A percentile compares a stretch with the other conserved stretches of the same genome.
phyloP scores from a whole-genome alignment of 1,140 invertebrate species.

The Drosophila kohkoa region DNA sequence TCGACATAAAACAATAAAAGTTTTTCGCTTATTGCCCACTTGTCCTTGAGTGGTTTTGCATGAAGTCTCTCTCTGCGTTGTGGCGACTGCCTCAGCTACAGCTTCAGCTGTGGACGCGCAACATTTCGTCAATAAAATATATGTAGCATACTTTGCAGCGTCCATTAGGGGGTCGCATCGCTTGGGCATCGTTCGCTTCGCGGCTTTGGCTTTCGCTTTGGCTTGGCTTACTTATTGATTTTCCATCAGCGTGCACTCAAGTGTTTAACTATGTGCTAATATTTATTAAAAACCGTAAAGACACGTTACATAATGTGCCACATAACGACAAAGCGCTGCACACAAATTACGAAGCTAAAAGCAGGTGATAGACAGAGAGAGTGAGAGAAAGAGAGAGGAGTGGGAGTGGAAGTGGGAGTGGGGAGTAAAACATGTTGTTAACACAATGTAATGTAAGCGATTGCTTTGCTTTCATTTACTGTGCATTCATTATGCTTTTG shows the following conservation, averaged over 20 bases:
- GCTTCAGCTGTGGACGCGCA: constrained; percentile 28
- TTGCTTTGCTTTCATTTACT: constrained; percentile 30
- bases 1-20: constrained; percentile 80
- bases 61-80: constrained; percentile 50
- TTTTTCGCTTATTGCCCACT: constrained; percentile 81
- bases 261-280: constrained; percentile 81
- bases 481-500: constrained; percentile 38
- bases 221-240: constrained; percentile 65
- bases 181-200: not conserved
- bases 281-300: constrained; percentile 76
- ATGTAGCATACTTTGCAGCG: constrained; percentile 46
- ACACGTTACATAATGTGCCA: constrained; percentile 58
- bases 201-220: not conserved
- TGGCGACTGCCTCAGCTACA: constrained; percentile 3
- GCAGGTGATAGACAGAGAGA: not conserved
- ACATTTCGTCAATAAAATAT: constrained; percentile 77
- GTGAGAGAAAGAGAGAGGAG: too few relatives aligned
- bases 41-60: constrained; percentile 82
- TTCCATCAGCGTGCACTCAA: constrained; percentile 75
- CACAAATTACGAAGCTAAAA: constrained; percentile 41
- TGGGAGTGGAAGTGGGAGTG: not conserved
- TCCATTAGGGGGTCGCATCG: constrained; percentile 37
- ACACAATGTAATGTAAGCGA: constrained; percentile 42
- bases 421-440: constrained; percentile 52
- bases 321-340: constrained; percentile 44